Conservation (phyloP, 2,797 vertebrate genomes). For the Catamblyrhynchus diadema region DNA sequence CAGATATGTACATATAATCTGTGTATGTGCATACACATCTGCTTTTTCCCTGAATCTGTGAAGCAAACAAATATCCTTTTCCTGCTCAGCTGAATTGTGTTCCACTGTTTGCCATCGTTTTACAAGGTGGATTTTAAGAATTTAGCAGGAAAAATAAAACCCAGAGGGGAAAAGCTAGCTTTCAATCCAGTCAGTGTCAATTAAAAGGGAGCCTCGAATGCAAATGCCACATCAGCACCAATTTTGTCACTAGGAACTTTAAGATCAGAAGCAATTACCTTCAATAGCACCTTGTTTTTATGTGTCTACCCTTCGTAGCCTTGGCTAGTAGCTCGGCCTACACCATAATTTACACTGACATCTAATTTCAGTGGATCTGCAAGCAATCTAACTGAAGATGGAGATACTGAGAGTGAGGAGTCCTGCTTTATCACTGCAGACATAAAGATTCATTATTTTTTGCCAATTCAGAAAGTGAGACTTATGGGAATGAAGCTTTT, state of each 20-base stretch:
- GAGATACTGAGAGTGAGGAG: conserved; percentile 72
- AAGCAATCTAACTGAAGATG: conserved; percentile 83
- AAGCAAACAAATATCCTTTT: neutral
- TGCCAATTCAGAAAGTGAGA: conserved; percentile 67
- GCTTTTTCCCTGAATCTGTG: neutral
- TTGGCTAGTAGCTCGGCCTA: conserved; percentile 77
- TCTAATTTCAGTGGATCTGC: conserved; percentile 86
- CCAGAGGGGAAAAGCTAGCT: neutral
- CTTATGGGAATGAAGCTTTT: conserved; percentile 49
- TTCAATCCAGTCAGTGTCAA: conserved; percentile 69
- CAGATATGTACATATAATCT: neutral
- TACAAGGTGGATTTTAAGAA: conserved; percentile 42
- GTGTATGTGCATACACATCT: fast-evolving
- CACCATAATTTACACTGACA: conserved; percentile 91
- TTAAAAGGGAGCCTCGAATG: conserved; percentile 76
- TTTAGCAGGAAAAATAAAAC: conserved; percentile 52
- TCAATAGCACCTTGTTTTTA: conserved; percentile 82
- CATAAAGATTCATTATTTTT: conserved; percentile 79
- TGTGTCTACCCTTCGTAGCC: conserved; percentile 77
- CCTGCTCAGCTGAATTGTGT: neutral
- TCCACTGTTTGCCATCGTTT: neutral
- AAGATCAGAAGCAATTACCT: conserved; percentile 88
- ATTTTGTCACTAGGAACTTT: conserved; percentile 82
- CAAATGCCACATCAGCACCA: conserved; percentile 86
- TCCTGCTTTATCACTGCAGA: conserved; percentile 76